Evolutionary conservation across 2,888 invertebrate species (phyloP).

Genomic region (Encarsia formosa): DNA sequence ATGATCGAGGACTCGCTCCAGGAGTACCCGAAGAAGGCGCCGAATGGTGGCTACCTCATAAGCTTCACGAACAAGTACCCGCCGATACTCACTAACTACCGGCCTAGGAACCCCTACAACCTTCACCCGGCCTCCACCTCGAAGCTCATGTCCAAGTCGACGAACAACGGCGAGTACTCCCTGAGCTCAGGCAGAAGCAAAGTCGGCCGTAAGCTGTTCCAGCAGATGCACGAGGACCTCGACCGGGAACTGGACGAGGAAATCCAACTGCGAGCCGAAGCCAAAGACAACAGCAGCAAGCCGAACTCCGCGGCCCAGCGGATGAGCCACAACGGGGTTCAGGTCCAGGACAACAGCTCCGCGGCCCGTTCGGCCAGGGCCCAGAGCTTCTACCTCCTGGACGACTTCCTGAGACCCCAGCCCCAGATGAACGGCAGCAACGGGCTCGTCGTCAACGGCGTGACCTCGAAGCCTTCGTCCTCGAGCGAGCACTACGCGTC

Average conservation of each 20-base stretch:
- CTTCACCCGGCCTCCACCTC: conserved; percentile 3
- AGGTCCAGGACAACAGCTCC: not conserved
- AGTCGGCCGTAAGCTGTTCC: conserved; percentile 42
- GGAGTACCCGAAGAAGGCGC: conserved; percentile 11
- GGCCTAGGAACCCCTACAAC: conserved; percentile 21
- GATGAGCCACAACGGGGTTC: not conserved
- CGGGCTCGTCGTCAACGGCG: conserved; percentile 10
- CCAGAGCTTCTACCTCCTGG: conserved; percentile 53
- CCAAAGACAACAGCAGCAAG: conserved; percentile 1
- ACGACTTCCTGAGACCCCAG: conserved; percentile 52
- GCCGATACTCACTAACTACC: too few relatives aligned
- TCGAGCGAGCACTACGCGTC: conserved; percentile 35
- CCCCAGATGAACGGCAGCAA: conserved; percentile 31
- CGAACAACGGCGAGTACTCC: conserved; percentile 11
- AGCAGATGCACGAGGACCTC: conserved; percentile 31
- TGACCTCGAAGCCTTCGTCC: conserved; percentile 39
- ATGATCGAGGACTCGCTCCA: conserved; percentile 39
- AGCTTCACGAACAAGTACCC: conserved; percentile 8
- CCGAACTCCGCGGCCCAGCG: not conserved
- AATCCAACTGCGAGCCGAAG: conserved; percentile 16
- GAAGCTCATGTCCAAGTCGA: conserved; percentile 8
- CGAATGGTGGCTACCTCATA: too few relatives aligned
- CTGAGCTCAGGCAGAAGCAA: conserved; percentile 35
- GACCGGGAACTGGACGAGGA: conserved; percentile 30
- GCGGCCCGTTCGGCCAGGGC: conserved; percentile 45